phyloP scores from a whole-genome alignment of 2,888 invertebrate genomes.

The Drosophila rellima region DNA sequence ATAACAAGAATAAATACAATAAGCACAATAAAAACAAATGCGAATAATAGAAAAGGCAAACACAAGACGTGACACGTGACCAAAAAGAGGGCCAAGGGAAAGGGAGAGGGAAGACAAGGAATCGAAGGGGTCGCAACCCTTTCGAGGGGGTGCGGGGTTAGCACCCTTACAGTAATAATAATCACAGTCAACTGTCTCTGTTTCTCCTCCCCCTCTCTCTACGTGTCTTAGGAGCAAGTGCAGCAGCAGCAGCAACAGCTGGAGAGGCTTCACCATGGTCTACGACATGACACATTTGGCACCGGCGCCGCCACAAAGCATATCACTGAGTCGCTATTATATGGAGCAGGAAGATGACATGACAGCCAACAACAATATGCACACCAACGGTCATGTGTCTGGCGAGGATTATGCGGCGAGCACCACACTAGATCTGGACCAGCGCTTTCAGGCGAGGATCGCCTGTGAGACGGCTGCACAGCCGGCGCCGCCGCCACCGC shows the following conservation, averaged over 20 bases:
- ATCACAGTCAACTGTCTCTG: background rate
- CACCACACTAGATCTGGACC: conserved; percentile 80
- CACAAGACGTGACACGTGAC: conserved; percentile 52
- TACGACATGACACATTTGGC: conserved; percentile 85
- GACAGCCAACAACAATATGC: conserved; percentile 57
- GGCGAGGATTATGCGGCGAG: conserved; percentile 79
- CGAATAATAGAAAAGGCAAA: conserved; percentile 76
- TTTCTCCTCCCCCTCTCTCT: background rate
- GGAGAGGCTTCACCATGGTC: conserved; percentile 75
- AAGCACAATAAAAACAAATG: conserved; percentile 69
- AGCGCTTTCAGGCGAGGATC: conserved; percentile 83
- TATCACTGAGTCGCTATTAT: conserved; percentile 84
- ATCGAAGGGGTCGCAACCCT: conserved; percentile 1
- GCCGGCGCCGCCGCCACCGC: conserved; percentile 78
- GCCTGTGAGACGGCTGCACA: conserved; percentile 85
- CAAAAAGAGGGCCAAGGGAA: background rate
- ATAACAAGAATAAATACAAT: conserved; percentile 57
- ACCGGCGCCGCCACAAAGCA: conserved; percentile 83
- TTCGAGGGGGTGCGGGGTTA: background rate
- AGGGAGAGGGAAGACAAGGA: background rate
- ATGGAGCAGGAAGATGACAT: conserved; percentile 74
- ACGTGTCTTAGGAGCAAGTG: conserved; percentile 7
- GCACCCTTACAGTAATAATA: conserved; percentile 43
- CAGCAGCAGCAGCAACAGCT: conserved; percentile 12
- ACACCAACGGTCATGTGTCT: conserved; percentile 47